Evolutionary conservation across 2,888 invertebrate genomes (phyloP), one percentile per base, ranked within the genome.

Genomic region (Notocelia uddmanniana): DNA sequence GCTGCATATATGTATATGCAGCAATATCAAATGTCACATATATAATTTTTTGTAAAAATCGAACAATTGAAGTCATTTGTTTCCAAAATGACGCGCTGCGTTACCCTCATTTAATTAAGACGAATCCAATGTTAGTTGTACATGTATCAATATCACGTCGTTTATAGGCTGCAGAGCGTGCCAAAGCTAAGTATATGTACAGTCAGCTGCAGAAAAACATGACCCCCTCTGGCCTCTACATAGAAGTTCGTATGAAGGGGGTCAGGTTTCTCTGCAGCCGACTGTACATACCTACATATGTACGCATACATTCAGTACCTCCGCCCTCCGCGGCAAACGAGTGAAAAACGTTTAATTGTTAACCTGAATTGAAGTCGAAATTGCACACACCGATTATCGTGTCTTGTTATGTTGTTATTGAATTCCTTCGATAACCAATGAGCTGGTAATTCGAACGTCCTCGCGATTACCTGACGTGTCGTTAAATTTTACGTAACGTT

Each of bases 401-500:
- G 34, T n/a, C 31, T 50, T 19, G 19, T 50, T 11, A 50, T n/a
- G n/a, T 50, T 19, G 19, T 50, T 21, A 50, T 19, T 19, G 11
- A 50, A 19, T 19, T 50, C 8, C 50, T 18, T 34, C 10, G 34
- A 18, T 57, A 26, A 48, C 26, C 60, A 62, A 11, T 26, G 48
- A n/a, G 60, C 45, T 48, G 11, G 60, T 48, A 62, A 62, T 26
- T 26, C 18, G 34, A 57, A 34, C 60, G 60, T 48, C 60, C 48
- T n/a, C 11, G 26, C 26, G 21, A 60, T 60, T 60, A 45, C 41
- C 41, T n/a, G 26, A n/a, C 60, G 26, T 18, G 60, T 26, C 45
- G 37, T 62, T 48, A 26, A 45, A 62, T 26, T 59, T 37, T 37
- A 41, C 58, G 15, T 41, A 37, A 59, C 34, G 15, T 59, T 59